Evolutionary conservation across 1,140 invertebrate genomes (phyloP).

Genomic region (Polypedilum vanderplanki): DNA sequence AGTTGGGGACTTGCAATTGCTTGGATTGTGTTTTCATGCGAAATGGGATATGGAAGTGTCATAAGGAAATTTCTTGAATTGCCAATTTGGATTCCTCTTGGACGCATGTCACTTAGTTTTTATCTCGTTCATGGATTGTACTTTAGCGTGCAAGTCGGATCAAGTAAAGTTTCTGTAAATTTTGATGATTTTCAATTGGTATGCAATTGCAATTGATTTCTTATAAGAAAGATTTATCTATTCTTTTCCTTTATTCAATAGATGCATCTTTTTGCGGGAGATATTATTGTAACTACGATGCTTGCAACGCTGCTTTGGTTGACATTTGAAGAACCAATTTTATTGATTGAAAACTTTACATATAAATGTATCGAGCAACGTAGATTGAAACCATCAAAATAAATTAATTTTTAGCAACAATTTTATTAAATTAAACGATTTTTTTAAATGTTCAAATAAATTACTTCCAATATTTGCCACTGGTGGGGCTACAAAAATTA

Average conservation of each 20-base stretch:
- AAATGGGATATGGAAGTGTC: neutral
- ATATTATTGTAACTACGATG: neutral
- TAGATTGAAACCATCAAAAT: neutral
- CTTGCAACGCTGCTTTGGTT: neutral
- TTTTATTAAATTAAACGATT: no score
- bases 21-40: conserved; percentile 12
- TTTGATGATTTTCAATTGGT: no score
- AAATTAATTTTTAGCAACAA: no score
- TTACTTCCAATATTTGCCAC: no score
- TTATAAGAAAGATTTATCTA: no score
- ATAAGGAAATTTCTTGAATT: neutral
- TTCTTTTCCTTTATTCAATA: no score
- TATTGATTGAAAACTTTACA: neutral
- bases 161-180: no score
- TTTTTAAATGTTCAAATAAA: no score
- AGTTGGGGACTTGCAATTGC: neutral
- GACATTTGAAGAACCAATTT: conserved; percentile 21
- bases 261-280: neutral
- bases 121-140: conserved; percentile 1
- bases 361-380: neutral
- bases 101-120: neutral
- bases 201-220: no score
- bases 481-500: no score
- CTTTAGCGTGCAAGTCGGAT: no score
- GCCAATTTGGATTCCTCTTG: neutral